These are phyloP conservation scores for Aspidiotus rigidus DNA, from an alignment of 2,888 invertebrate genomes.

Conservation along the genomic window DNA sequence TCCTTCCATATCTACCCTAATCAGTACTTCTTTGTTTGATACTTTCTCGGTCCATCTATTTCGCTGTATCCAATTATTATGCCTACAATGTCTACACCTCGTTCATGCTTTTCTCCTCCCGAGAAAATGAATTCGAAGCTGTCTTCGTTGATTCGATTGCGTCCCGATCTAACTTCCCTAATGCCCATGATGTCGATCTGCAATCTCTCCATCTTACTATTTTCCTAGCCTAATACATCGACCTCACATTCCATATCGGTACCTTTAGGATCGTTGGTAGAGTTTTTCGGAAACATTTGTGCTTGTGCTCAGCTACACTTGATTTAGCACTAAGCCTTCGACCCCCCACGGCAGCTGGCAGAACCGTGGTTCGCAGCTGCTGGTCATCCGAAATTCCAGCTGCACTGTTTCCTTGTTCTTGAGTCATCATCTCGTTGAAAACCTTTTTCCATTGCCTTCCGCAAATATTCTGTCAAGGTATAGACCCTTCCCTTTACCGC, in stretches of 20 bases:
- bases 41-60: too few species aligned
- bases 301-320: neutral
- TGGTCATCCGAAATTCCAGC: neutral
- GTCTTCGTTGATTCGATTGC: neutral
- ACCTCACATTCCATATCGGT: neutral
- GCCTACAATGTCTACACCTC: neutral
- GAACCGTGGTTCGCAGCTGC: neutral
- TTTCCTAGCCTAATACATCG: neutral
- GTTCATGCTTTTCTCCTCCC: neutral
- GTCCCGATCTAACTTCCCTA: neutral
- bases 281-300: too few species aligned
- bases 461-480: too few species aligned
- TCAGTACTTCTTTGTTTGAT: too few species aligned
- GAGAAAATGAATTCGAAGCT: neutral
- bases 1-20: too few species aligned
- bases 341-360: neutral
- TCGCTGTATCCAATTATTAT: too few species aligned
- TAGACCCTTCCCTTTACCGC: too few species aligned
- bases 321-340: neutral
- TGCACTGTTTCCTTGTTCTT: neutral
- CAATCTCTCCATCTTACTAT: neutral
- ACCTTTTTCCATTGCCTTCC: neutral
- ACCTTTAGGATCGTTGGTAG: too few species aligned
- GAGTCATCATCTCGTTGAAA: neutral
- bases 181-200: neutral